These are phyloP conservation scores for Saccostrea echinata DNA, from an alignment of 1,140 invertebrate genomes.

Conservation along the genomic window DNA sequence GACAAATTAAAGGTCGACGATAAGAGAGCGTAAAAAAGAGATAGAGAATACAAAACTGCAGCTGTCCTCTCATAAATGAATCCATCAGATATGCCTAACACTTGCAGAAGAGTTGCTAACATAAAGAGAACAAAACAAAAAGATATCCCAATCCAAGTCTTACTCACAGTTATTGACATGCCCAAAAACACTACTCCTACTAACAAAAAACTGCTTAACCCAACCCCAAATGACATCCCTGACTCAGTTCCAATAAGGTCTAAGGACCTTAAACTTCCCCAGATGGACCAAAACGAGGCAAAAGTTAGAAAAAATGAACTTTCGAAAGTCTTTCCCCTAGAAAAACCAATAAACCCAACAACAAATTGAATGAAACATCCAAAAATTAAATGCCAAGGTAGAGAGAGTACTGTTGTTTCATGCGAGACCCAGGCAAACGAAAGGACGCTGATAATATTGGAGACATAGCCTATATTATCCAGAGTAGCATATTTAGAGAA, in stretches of 20 bases:
- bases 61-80: conserved; percentile 64
- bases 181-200: conserved; percentile 61
- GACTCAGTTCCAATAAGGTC: conserved; percentile 53
- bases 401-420: conserved; percentile 42
- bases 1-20: conserved; percentile 60
- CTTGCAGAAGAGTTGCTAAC: conserved; percentile 61
- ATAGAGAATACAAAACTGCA: conserved; percentile 62
- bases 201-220: conserved; percentile 62
- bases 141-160: conserved; percentile 63
- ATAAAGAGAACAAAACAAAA: conserved; percentile 65
- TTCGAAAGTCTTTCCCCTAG: conserved; percentile 70
- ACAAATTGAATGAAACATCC: conserved; percentile 66
- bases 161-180: conserved; percentile 65
- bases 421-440: conserved; percentile 63
- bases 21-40: conserved; percentile 67
- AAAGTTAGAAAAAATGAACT: conserved; percentile 67
- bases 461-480: conserved; percentile 65
- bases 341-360: conserved; percentile 67
- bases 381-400: conserved; percentile 65
- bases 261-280: conserved; percentile 64
- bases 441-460: conserved; percentile 65
- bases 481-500: conserved; percentile 67
- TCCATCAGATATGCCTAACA: conserved; percentile 43
- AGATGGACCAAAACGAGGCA: conserved; percentile 68
- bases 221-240: conserved; percentile 41